Evolutionary conservation across 2,113 vertebrate species (phyloP).

Genomic region (Proteles cristata): DNA sequence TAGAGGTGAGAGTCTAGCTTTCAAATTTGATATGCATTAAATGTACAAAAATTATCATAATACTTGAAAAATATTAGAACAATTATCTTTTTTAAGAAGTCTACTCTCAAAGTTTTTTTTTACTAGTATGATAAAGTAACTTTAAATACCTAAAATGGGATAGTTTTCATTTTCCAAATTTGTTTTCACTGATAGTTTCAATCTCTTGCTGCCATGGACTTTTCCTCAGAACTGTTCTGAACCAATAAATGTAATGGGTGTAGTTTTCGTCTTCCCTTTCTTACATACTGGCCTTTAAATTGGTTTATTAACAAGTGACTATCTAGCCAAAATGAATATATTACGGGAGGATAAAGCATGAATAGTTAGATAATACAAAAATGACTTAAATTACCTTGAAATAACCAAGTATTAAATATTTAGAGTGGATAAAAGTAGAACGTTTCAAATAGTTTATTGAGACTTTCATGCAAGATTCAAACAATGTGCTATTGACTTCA

Average conservation of each 20-base stretch:
- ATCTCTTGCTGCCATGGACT: not conserved
- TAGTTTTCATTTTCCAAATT: not conserved
- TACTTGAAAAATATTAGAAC: not conserved
- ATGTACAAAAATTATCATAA: not conserved
- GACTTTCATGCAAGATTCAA: not conserved
- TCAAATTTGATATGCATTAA: not conserved
- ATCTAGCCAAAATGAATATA: not conserved
- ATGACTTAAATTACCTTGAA: not conserved
- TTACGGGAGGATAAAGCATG: not conserved
- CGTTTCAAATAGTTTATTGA: not conserved
- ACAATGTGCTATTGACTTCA: not conserved
- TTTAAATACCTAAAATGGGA: not conserved
- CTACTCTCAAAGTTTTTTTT: not conserved
- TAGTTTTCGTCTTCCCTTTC: not conserved
- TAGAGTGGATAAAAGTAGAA: not conserved
- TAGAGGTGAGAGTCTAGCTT: not conserved
- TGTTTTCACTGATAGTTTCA: not conserved
- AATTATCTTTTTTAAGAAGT: not conserved
- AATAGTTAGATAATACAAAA: not conserved
- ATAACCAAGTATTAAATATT: not conserved
- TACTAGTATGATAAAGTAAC: not conserved
- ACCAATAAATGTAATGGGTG: not conserved
- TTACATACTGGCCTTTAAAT: not conserved
- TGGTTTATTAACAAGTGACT: not conserved
- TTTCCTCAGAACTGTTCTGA: not conserved